These are phyloP conservation scores for Drosophila setosimentum DNA, from an alignment of 2,888 invertebrate genomes.

Conservation along the genomic window DNA sequence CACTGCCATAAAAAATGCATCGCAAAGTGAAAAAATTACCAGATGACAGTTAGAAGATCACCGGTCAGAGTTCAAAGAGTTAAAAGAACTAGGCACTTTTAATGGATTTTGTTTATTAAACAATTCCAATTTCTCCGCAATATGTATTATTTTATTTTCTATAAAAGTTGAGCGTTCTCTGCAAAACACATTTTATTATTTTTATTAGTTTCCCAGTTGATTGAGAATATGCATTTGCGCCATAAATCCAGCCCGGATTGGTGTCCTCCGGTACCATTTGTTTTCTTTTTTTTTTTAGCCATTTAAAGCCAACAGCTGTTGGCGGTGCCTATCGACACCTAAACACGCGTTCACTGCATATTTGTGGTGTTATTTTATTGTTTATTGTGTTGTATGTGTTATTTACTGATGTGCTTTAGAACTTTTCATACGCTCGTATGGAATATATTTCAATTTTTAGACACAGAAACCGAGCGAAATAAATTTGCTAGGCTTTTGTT, in stretches of 20 bases:
- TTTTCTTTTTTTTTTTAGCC: neutral
- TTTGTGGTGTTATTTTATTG: constrained; percentile 45
- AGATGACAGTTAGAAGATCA: constrained; percentile 5
- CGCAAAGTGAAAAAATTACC: neutral
- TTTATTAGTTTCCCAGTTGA: constrained; percentile 12
- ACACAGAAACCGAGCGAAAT: constrained; percentile 40
- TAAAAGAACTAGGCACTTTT: too few species aligned
- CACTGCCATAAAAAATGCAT: constrained; percentile 33
- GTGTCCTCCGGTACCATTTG: neutral
- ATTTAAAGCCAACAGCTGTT: constrained; percentile 9
- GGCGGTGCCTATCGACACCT: constrained; percentile 57
- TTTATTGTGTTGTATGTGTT: constrained; percentile 60
- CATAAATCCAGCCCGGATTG: constrained; percentile 22
- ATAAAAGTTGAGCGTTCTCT: neutral
- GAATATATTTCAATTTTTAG: constrained; percentile 69
- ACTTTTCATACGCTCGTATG: constrained; percentile 54
- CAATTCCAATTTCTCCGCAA: neutral
- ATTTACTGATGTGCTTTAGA: constrained; percentile 71
- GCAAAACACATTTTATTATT: neutral
- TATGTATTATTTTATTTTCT: neutral
- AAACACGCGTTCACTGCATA: constrained; percentile 56
- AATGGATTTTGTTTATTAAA: neutral
- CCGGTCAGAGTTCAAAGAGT: neutral
- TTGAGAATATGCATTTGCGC: constrained; percentile 9
- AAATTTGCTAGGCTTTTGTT: constrained; percentile 61